Conservation (phyloP, 92 coral and sea anemone species). For the Metridium senile region DNA sequence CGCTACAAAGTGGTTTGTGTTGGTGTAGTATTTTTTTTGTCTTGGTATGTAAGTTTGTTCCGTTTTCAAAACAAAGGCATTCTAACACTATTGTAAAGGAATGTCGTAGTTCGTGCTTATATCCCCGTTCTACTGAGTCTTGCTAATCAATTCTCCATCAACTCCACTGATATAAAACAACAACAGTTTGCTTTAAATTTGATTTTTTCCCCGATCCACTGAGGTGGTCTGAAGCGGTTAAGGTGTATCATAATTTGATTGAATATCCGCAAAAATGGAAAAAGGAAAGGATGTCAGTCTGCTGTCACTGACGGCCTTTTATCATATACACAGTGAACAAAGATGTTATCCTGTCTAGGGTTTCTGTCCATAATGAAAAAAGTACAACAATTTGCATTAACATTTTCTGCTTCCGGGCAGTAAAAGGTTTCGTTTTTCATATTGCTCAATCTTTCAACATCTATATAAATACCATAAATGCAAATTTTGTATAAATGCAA, state of each 20-base stretch:
- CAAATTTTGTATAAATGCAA: too few species aligned
- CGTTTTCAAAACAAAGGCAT: not conserved
- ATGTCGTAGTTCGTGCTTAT: not conserved
- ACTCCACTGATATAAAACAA: too few species aligned
- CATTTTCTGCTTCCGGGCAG: not conserved
- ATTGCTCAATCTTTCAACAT: not conserved
- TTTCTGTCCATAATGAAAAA: not conserved
- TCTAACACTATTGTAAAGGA: not conserved
- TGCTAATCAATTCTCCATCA: too few species aligned
- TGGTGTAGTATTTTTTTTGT: too few species aligned
- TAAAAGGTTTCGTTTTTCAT: not conserved
- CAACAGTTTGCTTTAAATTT: too few species aligned
- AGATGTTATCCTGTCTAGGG: not conserved
- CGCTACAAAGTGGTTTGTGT: too few species aligned
- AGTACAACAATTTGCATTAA: not conserved
- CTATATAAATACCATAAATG: too few species aligned
- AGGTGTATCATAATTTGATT: not conserved
- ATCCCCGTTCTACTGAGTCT: not conserved
- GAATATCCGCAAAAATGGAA: not conserved
- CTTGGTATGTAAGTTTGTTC: not conserved
- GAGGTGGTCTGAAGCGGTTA: not conserved
- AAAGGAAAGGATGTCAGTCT: not conserved
- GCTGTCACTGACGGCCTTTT: not conserved
- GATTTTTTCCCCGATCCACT: not conserved
- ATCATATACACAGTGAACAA: not conserved